Evolutionary conservation across 2,888 invertebrate species (phyloP), one percentile per base, ranked within the genome.

Genomic region (Drosophila pseudotakahashii): DNA sequence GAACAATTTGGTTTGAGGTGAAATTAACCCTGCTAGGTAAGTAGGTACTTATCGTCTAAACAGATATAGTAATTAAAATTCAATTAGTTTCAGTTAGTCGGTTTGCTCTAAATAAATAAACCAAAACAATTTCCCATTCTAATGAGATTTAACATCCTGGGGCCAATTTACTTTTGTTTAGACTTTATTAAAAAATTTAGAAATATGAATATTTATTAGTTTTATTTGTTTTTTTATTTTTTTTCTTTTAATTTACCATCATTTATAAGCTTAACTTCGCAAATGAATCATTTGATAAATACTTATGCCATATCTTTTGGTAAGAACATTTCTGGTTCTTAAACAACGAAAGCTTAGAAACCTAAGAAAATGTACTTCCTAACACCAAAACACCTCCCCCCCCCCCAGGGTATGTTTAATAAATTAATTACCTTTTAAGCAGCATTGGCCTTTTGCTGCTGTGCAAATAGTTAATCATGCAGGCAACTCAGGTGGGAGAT

Each of bases 341-440:
- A 13, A 6, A 42, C 10, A 34, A 19, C 9, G 10, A 30, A 11
- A 16, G 16, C 16, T 32, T 32, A 48, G 11, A 23, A 23, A 32
- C 10, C 11, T 1, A 48, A 3, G 14, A 26, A 54, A 23, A 32
- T 11, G 41, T 50, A 61, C 48, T 63, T 63, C 62, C 62, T 63
- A 48, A 10, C 39, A 48, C 16, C 39, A 61, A 41, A 11, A 37
- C 10, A 7, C 26, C 7, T 11, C 14, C 3, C 39, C 6, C 7
- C n/a, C 14, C 3, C 14, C 10, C 11, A 53, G 7, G 11, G 34
- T 50, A 39, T 50, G 41, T 50, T 63, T 50, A 50, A 63, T 63
- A 36, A 62, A 79, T 84, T 87, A 83, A 83, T 83, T 84, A 79
- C 73, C 68, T 77, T 81, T 81, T 75, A 77, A 87, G 73, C 81